Evolutionary conservation across 2,797 vertebrate species (phyloP).

Genomic region (Rhinogobio ventralis): DNA sequence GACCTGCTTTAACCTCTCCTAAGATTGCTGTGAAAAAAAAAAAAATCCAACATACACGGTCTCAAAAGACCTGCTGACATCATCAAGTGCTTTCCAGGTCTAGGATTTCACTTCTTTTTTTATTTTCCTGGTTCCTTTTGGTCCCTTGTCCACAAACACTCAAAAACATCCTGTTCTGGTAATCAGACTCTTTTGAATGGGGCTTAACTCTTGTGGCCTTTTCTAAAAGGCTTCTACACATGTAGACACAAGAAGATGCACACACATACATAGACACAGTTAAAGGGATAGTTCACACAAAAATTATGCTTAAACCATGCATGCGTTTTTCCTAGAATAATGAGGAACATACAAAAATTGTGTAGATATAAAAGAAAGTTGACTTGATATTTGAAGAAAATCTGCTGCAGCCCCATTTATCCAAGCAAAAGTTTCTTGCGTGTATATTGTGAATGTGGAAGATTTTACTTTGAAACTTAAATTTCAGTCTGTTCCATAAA

Average conservation of each 20-base stretch:
- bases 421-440: not conserved
- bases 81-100: slow-evolving; percentile 7
- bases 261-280: slow-evolving; percentile 7
- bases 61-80: slow-evolving; percentile 43
- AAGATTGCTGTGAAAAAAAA: not conserved
- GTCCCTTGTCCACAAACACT: slow-evolving; percentile 35
- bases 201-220: slow-evolving; percentile 29
- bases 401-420: not conserved
- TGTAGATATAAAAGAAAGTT: not conserved
- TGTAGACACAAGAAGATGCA: not conserved
- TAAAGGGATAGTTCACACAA: not conserved
- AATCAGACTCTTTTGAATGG: slow-evolving; percentile 44
- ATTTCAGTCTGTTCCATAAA: not conserved
- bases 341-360: too few species aligned
- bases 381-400: not conserved
- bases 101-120: slow-evolving; percentile 39
- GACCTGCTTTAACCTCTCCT: slow-evolving; percentile 30
- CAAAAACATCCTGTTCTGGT: slow-evolving; percentile 35
- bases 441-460: not conserved
- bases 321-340: too few species aligned
- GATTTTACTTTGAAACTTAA: not conserved
- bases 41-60: slow-evolving; percentile 1
- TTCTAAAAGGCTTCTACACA: slow-evolving; percentile 21
- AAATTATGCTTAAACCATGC: too few species aligned
- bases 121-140: slow-evolving; percentile 26